Base-by-base conservation (phyloP, 2,888 invertebrate genomes). In the Muscina levida region DNA sequence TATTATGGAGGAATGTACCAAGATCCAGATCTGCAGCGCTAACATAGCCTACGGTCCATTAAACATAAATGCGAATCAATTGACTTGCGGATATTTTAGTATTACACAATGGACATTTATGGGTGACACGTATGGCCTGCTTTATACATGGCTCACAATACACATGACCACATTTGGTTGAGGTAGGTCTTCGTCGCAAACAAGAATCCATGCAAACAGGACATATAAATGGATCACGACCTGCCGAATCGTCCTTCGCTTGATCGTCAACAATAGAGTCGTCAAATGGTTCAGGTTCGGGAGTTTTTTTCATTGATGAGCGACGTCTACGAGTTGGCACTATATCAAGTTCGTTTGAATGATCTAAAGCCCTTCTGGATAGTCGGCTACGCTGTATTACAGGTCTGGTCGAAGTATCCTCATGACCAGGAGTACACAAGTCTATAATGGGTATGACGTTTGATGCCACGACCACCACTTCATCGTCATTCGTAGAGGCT, bases 31-130 rank as follows among this genome's bases (percentile, higher is more conserved):
- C 31, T 31, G 31, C 8, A 31, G 31, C 31, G n/a, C 8, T 3
- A 8, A 5, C 31, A 31, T 8, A 31, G 31, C 31, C 4, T 31
- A 31, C 8, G 31, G 8, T 24, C 1, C 5, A 62, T 81, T 74
- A 83, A 10, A 83, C 17, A 79, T 87, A 88, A 48, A 88, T 85
- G 2, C 88, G 88, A 19, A 79, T 77, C 10, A 82, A 42, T 26
- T 85, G 84, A 1, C 76, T 83, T 0, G 2, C 19, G 0, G 31
- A 66, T 0, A 85, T 5, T 56, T 84, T 87, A 13, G 82, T 85
- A 42, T 88, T 88, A 44, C 88, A 88, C 53, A 89, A 66, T 0
- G 88, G 88, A 15, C 88, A 88, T 15, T 87, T 89, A 17, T 78
- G 84, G 0, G 82, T 83, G 4, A 75, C 0, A 0, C 66, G 73